Conservation (phyloP, 2,888 invertebrate genomes). For the Apotomis capreana region DNA sequence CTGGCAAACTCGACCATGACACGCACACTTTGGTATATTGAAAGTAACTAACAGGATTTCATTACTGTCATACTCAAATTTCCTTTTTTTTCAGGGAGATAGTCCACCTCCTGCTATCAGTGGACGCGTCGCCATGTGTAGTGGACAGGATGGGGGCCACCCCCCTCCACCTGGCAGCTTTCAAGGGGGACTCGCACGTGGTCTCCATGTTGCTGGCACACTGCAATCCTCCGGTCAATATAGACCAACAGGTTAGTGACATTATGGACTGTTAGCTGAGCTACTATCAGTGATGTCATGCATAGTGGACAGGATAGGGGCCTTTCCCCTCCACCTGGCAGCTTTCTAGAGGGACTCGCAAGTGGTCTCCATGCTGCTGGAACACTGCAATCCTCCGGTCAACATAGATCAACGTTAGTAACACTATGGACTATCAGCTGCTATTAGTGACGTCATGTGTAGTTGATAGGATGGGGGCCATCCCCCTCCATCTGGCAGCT, state of each 20-base stretch:
- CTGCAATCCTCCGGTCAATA: slow-evolving; percentile 91
- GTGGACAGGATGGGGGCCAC: slow-evolving; percentile 96
- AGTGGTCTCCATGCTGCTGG: too few species aligned
- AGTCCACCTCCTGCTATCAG: slow-evolving; percentile 90
- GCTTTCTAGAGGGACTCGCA: too few species aligned
- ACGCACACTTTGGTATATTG: too few species aligned
- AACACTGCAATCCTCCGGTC: too few species aligned
- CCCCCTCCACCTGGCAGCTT: slow-evolving; percentile 96
- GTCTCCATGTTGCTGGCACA: slow-evolving; percentile 92
- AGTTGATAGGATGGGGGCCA: slow-evolving; percentile 94
- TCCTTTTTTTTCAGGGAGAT: slow-evolving; percentile 86
- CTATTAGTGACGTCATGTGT: slow-evolving; percentile 93
- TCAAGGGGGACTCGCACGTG: slow-evolving; percentile 96
- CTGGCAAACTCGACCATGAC: too few species aligned
- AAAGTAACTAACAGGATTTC: background rate
- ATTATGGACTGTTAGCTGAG: background rate
- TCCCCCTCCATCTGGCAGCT: slow-evolving; percentile 95
- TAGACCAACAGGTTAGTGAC: slow-evolving; percentile 88
- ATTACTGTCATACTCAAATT: background rate
- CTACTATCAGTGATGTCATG: too few species aligned
- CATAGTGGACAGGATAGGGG: too few species aligned
- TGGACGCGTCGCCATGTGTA: slow-evolving; percentile 94
- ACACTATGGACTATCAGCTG: too few species aligned
- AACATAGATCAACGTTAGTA: too few species aligned
- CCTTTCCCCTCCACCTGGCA: too few species aligned